Conservation (phyloP, 2,888 invertebrate genomes). For the Oscheius sp. region DNA sequence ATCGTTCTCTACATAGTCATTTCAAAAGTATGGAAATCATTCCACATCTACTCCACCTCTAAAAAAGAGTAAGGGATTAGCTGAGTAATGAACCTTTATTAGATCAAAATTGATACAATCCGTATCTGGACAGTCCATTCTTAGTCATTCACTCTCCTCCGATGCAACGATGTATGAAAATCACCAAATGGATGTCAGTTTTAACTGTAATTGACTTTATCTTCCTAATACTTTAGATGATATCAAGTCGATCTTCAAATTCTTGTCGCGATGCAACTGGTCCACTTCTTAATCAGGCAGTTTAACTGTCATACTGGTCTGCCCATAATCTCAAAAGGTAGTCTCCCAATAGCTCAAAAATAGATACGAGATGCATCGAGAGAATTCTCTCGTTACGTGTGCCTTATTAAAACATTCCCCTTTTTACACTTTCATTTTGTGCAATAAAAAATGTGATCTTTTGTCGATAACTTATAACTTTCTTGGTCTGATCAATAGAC, state of each 20-base stretch:
- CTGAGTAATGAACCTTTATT: background rate
- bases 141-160: constrained; percentile 38
- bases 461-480: background rate
- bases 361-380: constrained; percentile 9
- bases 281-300: constrained; percentile 14
- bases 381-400: background rate
- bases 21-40: constrained; percentile 15
- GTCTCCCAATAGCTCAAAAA: constrained; percentile 14
- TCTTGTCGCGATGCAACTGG: constrained; percentile 6
- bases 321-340: background rate
- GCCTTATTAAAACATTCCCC: constrained; percentile 2
- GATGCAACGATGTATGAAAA: constrained; percentile 47
- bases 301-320: constrained; percentile 5
- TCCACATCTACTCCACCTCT: constrained; percentile 24
- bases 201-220: background rate
- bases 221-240: constrained; percentile 1
- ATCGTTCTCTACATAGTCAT: constrained; percentile 1
- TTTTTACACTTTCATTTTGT: background rate
- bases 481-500: background rate
- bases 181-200: constrained; percentile 33
- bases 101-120: constrained; percentile 46
- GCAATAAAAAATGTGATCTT: background rate
- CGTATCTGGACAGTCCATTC: constrained; percentile 47
- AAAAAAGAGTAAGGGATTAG: constrained; percentile 32
- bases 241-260: constrained; percentile 16